These are phyloP conservation scores for Campopleginae sp. DNA, from an alignment of 2,888 invertebrate species.

Conservation along the genomic window DNA sequence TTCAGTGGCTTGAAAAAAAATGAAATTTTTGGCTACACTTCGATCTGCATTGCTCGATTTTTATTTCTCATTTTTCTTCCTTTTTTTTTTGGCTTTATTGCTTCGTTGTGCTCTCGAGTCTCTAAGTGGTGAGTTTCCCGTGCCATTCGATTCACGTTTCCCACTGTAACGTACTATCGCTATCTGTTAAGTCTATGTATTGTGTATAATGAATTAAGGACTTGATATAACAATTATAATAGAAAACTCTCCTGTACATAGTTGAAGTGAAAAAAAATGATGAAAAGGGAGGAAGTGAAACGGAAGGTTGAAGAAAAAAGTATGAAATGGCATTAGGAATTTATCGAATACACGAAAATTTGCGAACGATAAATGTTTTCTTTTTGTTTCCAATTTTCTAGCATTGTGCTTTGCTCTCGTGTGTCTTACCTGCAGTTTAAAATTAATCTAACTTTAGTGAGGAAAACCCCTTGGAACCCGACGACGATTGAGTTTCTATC, in stretches of 20 bases:
- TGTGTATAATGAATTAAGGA: constrained; percentile 83
- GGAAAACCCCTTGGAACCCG: neutral
- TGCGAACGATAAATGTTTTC: constrained; percentile 49
- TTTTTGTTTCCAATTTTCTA: constrained; percentile 60
- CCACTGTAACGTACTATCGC: constrained; percentile 76
- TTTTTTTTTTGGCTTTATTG: neutral
- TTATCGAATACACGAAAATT: constrained; percentile 72
- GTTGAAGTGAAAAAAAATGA: constrained; percentile 68
- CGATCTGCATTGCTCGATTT: neutral
- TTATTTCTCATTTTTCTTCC: neutral
- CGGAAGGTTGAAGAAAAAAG: constrained; percentile 38
- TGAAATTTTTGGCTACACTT: too few relatives aligned
- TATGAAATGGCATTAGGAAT: constrained; percentile 80
- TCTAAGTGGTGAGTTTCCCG: constrained; percentile 72
- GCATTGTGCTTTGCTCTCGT: constrained; percentile 34
- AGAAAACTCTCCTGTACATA: constrained; percentile 83
- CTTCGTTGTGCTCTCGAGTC: neutral
- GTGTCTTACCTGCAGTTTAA: constrained; percentile 65
- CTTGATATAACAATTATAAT: constrained; percentile 79
- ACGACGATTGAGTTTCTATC: constrained; percentile 24
- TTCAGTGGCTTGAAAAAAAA: too few relatives aligned
- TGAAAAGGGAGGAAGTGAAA: constrained; percentile 28
- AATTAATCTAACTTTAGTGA: constrained; percentile 13
- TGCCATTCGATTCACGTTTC: constrained; percentile 76
- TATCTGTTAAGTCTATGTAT: constrained; percentile 82